These are phyloP conservation scores for Xenopus borealis DNA, from an alignment of 2,113 vertebrate species.

Conservation along the genomic window DNA sequence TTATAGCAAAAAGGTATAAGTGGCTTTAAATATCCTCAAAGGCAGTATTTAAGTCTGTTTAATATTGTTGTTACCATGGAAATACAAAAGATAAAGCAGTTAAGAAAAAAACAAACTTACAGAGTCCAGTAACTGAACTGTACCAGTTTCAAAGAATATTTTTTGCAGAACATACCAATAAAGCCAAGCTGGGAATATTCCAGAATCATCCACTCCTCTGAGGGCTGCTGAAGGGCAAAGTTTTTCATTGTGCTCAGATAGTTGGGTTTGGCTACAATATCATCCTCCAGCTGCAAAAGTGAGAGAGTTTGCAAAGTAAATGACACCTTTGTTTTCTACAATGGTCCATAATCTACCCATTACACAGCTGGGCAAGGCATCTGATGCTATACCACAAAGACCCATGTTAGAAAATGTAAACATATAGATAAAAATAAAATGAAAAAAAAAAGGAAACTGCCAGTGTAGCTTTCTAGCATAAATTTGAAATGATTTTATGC, in stretches of 20 bases:
- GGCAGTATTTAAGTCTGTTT: background rate
- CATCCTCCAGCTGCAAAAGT: conserved; percentile 85
- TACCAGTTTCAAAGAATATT: background rate
- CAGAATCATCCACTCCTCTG: conserved; percentile 98
- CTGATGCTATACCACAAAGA: background rate
- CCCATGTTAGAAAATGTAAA: too few relatives aligned
- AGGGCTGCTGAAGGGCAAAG: conserved; percentile 95
- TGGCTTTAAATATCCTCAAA: too few relatives aligned
- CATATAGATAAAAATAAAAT: too few relatives aligned
- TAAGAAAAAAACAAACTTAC: background rate
- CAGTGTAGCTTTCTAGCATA: too few relatives aligned
- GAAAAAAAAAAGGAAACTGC: too few relatives aligned
- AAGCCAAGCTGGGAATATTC: conserved; percentile 98
- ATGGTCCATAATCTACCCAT: background rate
- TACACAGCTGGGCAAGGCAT: conserved; percentile 4
- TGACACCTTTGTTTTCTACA: background rate
- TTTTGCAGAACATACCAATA: conserved; percentile 70
- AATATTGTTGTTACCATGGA: background rate
- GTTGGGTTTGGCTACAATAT: conserved; percentile 95
- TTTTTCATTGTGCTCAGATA: conserved; percentile 99
- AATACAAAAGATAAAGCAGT: background rate
- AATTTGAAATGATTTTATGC: too few relatives aligned
- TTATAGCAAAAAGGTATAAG: too few relatives aligned
- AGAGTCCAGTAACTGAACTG: background rate
- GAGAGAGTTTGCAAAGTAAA: conserved; percentile 24